Evolutionary conservation across 2,113 vertebrate species (phyloP), one percentile per base, ranked within the genome.

Genomic region (Lepidiolamprologus cunningtoni): DNA sequence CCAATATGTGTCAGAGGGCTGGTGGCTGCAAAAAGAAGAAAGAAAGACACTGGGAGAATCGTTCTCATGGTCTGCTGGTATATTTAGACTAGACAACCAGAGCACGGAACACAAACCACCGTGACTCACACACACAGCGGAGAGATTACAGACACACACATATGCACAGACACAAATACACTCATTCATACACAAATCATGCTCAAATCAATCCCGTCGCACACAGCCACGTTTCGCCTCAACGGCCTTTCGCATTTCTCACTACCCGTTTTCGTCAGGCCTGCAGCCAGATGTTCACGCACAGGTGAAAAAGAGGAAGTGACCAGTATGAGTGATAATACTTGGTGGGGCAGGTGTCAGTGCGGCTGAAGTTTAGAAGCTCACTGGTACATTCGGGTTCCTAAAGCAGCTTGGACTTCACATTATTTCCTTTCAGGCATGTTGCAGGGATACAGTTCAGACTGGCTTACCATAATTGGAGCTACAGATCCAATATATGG

Each of bases 11-110:
- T 90, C 81, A 87, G 87, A 86, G 11, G 54, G 83, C 85, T 83
- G 63, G 81, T 82, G 86, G 76, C 73, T 73, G 35, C 81, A 40
- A 85, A 50, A 58, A 73, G 71, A 52, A 87, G 58, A 83, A 76
- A 68, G 52, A 79, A 81, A 87, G 16, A 87, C 23, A 86, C 53
- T 31, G 26, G 68, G 76, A 90, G 88, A 88, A 76, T 84, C 57
- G 79, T 93, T 94, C 94, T 93, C 94, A 93, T 91, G 87, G 88
- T 84, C 83, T 13, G 13, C 80, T 87, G 88, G 86, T 94, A 94
- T 90, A 94, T 94, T 93, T 94, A 94, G 91, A 92, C 89, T 7
- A 93, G 90, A 93, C 88, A 35, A 86, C 80, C 40, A 19, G 71
- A 81, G 86, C 42, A 17, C 66, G 68, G 57, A 89, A 91, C 80